Evolutionary conservation across 2,113 vertebrate genomes (phyloP), one percentile per base, ranked within the genome.

Genomic region (Fregata magnificens): DNA sequence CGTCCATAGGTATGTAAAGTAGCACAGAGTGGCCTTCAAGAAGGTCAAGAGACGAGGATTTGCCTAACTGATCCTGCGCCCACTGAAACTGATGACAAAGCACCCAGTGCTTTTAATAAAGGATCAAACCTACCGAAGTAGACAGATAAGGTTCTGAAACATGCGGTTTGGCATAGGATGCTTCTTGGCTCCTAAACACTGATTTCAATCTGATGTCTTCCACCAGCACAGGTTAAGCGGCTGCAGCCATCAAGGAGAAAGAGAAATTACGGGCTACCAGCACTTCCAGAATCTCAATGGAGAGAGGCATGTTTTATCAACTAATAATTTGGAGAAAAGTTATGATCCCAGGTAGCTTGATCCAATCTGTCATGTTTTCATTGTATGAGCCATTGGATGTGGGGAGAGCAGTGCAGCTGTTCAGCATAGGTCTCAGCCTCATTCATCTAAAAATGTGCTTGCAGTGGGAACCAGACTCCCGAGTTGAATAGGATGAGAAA

Each of bases 101-200:
- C 95, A 66, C 67, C 71, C 53, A 7, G 49, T 90, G 95, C 92
- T 96, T 94, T 94, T 93, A 92, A 92, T 93, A 96, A 96, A 81
- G 92, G 79, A 66, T 87, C 85, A 95, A 93, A 92, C 92, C 36
- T 90, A 49, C 58, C 52, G 20, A 12, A 67, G 88, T 66, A 72
- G 90, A 55, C 58, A 86, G 86, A 74, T 72, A 62, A 0, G 3
- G 62, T 92, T 92, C 93, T 79, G 79, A 94, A 96, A 85, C 69
- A 7, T 78, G 86, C 4, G 32, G 70, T 88, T 96, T 88, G 73
- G 73, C 77, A 73, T 31, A 47, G 31, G 86, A 32, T 32, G 61
- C 40, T 88, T 77, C 73, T 90, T 94, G 92, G 56, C 84, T 94
- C 59, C 66, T 70, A 42, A 86, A 55, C 21, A 16, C 45, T 74